Evolutionary conservation across 1,140 invertebrate genomes (phyloP).

Genomic region (Lepidotrigona ventralis): DNA sequence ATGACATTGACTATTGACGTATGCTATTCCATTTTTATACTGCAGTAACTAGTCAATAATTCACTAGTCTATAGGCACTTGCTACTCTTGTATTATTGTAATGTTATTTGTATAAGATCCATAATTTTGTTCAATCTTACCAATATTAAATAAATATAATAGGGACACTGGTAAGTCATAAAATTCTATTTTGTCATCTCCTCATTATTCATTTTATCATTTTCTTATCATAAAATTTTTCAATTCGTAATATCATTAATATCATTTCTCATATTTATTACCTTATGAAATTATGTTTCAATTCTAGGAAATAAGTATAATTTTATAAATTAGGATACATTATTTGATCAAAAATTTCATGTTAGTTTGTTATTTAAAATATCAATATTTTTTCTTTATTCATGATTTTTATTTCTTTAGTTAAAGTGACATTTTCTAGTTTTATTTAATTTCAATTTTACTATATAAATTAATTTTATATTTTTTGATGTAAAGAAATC

Average conservation of each 20-base stretch:
- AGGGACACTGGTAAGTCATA: not conserved
- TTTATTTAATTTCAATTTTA: not conserved
- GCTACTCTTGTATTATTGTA: too few species aligned
- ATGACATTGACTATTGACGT: not conserved
- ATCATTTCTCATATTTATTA: not conserved
- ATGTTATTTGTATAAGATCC: not conserved
- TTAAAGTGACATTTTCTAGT: not conserved
- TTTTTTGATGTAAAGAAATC: not conserved
- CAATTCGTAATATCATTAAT: not conserved
- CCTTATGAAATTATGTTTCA: not conserved
- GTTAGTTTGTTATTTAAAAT: not conserved
- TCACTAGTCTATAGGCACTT: constrained; percentile 8
- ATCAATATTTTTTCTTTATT: not conserved
- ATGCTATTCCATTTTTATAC: not conserved
- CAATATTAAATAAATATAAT: not conserved
- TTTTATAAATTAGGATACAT: not conserved
- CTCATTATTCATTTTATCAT: not conserved
- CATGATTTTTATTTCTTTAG: not conserved
- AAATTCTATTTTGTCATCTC: not conserved
- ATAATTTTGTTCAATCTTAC: not conserved
- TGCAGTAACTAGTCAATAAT: not conserved
- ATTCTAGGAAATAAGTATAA: not conserved
- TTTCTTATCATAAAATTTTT: not conserved
- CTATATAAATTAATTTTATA: not conserved
- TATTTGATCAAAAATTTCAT: not conserved